Evolutionary conservation across 2,888 invertebrate genomes (phyloP), one percentile per base, ranked within the genome.

Genomic region (Cheilosia grossa): DNA sequence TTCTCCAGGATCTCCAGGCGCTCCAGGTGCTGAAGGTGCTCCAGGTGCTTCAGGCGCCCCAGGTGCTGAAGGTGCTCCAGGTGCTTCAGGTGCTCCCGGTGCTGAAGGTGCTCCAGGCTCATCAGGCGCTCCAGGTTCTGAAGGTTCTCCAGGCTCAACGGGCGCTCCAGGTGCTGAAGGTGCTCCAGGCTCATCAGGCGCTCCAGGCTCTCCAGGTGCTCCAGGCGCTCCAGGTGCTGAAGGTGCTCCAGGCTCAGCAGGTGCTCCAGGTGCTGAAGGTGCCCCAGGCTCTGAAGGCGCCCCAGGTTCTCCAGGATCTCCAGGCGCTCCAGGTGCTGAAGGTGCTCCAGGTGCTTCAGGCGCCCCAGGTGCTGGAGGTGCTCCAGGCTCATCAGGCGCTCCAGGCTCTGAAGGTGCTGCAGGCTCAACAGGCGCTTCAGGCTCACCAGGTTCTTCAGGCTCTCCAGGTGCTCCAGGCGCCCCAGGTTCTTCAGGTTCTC

Each of bases 361-460:
- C 5, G 15, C 64, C 0, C 0, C 47, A 15, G 49, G 63, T 0
- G 13, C 63, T 4, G 7, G 0, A 10, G 64, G 49, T 4, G 37
- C 64, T n/a, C 21, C 64, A 49, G 64, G 49, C 4, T 51, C 49
- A 15, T 0, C 37, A 4, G 63, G 49, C 4, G 19, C 63, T 3
- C 37, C 63, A 49, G 63, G 49, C 15, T 13, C 27, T 10, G 24
- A 10, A 42, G 54, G 67, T 13, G 17, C 30, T 10, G 19, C 42
- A 56, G 67, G 67, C 44, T 15, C 56, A 6, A 1, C 17, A 67
- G 67, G 17, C 6, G n/a, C 73, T 7, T 17, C 61, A 24, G 51
- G 51, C 3, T 21, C 56, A 10, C 1, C 27, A 56, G 69, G 56
- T 2, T 4, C 54, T 0, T n/a, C 47, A 69, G 70, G 69, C 0